These are phyloP conservation scores for Gyps fulvus DNA, from an alignment of 2,113 vertebrate genomes.

Conservation along the genomic window DNA sequence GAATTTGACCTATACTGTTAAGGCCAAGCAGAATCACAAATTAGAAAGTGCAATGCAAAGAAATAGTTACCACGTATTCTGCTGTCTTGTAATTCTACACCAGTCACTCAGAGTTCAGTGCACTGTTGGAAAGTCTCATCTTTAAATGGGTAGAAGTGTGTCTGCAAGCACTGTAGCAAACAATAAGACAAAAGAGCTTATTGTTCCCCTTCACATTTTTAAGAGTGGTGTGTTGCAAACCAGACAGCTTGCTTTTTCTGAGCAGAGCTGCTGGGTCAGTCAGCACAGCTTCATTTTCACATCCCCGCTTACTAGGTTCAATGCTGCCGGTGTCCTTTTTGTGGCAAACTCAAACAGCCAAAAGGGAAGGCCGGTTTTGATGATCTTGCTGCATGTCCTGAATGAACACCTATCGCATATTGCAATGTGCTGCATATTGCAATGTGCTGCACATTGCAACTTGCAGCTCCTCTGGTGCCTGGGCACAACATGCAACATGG, in stretches of 20 bases:
- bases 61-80: background rate
- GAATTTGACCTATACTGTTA: background rate
- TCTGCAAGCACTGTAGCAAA: background rate
- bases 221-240: background rate
- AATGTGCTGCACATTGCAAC: background rate
- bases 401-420: background rate
- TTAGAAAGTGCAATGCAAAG: conserved; percentile 31
- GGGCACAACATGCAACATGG: background rate
- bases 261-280: background rate
- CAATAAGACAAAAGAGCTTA: conserved; percentile 12
- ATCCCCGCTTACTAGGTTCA: background rate
- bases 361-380: background rate
- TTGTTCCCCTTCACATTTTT: background rate
- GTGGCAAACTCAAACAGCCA: background rate
- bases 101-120: background rate
- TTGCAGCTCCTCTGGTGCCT: background rate
- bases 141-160: background rate
- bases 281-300: background rate
- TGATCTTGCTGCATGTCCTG: background rate
- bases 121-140: background rate
- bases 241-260: background rate
- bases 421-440: background rate
- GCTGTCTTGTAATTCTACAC: conserved; percentile 32
- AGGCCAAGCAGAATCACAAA: background rate
- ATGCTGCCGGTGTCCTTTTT: background rate